phyloP scores from a whole-genome alignment of 2,113 vertebrate genomes.

The Triplophysa rosa region DNA sequence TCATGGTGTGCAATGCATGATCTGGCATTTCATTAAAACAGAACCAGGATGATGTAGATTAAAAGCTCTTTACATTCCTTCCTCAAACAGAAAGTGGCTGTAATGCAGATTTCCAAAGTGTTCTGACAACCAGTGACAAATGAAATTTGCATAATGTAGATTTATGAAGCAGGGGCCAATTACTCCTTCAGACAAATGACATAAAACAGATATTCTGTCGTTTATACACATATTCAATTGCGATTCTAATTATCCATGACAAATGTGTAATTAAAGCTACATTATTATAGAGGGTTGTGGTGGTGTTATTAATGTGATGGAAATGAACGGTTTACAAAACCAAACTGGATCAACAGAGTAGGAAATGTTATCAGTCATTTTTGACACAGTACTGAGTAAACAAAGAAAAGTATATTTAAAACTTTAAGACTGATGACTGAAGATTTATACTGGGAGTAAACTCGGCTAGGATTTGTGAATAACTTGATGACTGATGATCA shows the following conservation, averaged over 20 bases:
- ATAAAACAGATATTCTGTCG: neutral
- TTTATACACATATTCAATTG: slow-evolving; percentile 7
- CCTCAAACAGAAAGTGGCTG: slow-evolving; percentile 6
- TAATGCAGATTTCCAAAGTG: neutral
- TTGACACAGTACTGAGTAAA: neutral
- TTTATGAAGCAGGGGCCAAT: slow-evolving; percentile 28
- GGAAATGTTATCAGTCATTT: neutral
- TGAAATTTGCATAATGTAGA: slow-evolving; percentile 22
- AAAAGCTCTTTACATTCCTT: slow-evolving; percentile 31
- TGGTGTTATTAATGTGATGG: neutral
- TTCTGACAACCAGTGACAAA: neutral
- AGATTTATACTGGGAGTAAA: neutral
- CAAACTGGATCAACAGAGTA: neutral
- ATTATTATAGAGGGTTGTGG: slow-evolving; percentile 19
- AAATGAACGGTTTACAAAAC: neutral
- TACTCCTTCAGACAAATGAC: slow-evolving; percentile 30
- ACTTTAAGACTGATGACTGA: neutral
- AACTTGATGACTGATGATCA: neutral
- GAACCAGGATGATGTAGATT: slow-evolving; percentile 1
- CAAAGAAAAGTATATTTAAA: neutral
- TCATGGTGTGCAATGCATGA: neutral
- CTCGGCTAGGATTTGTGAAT: neutral
- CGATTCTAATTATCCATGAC: slow-evolving; percentile 23
- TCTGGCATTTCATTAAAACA: slow-evolving; percentile 25
- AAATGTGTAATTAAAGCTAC: slow-evolving; percentile 31